Conservation (phyloP, 2,888 invertebrate genomes). For the Aelia acuminata region DNA sequence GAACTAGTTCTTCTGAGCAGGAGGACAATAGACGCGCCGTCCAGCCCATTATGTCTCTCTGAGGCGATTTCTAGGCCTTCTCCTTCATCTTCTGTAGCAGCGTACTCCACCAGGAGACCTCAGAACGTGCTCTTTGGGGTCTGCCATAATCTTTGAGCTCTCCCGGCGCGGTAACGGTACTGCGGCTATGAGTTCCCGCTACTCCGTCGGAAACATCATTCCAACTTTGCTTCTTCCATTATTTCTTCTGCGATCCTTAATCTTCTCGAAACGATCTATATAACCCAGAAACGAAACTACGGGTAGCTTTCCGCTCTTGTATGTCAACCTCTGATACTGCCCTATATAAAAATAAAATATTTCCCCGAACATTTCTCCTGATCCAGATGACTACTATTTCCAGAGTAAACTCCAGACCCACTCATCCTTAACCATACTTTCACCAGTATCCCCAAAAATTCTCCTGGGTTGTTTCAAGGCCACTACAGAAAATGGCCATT, state of each 20-base stretch:
- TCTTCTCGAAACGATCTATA: background rate
- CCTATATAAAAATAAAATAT: no score
- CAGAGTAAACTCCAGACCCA: no score
- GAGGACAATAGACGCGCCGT: background rate
- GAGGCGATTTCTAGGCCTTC: background rate
- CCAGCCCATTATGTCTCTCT: background rate
- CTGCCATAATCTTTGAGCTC: background rate
- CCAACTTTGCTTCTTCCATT: background rate
- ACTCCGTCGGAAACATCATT: background rate
- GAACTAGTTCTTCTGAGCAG: background rate
- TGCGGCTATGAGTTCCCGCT: slow-evolving; percentile 1
- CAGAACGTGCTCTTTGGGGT: background rate
- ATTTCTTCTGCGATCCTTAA: background rate
- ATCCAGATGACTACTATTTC: no score
- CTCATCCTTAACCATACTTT: no score
- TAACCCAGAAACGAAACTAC: background rate
- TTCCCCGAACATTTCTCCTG: no score
- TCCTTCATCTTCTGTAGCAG: background rate
- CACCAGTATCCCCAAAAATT: no score
- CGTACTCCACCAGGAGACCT: background rate
- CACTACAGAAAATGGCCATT: no score
- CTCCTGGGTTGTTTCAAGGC: no score
- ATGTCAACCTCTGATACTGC: background rate
- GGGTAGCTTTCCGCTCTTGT: background rate
- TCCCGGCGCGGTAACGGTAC: slow-evolving; percentile 29